These are phyloP conservation scores for Nycticebus coucang DNA, from an alignment of 2,113 vertebrate genomes.

Conservation along the genomic window DNA sequence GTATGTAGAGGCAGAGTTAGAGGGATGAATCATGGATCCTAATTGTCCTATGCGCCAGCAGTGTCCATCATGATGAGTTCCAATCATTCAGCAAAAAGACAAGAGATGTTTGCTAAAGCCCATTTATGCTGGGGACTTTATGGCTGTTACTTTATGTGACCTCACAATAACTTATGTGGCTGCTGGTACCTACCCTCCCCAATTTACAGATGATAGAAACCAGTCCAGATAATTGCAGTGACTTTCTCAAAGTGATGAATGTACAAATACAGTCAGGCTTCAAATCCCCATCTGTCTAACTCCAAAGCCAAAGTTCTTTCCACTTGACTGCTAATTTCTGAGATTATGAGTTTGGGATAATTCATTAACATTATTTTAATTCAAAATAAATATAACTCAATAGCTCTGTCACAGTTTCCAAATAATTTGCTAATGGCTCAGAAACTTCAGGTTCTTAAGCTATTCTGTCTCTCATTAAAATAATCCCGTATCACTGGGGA, in stretches of 20 bases:
- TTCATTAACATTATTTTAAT: conserved; percentile 32
- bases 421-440: background rate
- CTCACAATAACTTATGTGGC: background rate
- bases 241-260: background rate
- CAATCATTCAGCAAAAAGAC: background rate
- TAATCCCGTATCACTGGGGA: background rate
- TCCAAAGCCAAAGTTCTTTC: conserved; percentile 8
- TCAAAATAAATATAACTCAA: conserved; percentile 32
- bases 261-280: background rate
- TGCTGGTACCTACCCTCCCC: background rate
- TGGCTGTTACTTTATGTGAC: background rate
- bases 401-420: background rate
- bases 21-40: background rate
- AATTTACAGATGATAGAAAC: background rate
- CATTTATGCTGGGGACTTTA: background rate
- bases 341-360: conserved; percentile 11
- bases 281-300: background rate
- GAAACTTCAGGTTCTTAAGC: background rate
- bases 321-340: conserved; percentile 22
- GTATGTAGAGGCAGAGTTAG: background rate
- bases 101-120: background rate
- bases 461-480: background rate
- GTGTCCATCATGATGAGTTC: background rate
- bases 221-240: background rate
- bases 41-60: background rate